Evolutionary conservation across 2,888 invertebrate genomes (phyloP).

Genomic region (Microctonus hyperodae): DNA sequence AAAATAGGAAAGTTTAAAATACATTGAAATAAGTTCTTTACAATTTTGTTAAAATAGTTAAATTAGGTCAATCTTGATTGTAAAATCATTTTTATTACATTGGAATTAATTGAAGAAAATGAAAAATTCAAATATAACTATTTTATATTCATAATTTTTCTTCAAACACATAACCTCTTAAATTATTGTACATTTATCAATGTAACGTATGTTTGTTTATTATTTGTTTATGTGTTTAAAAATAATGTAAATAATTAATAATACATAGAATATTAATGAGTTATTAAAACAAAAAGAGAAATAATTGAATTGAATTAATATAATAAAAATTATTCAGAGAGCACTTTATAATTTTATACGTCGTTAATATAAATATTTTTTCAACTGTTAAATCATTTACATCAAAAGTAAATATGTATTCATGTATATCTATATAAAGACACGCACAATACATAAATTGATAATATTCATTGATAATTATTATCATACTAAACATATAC

Average conservation of each 20-base stretch:
- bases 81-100: background rate
- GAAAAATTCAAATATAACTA: background rate
- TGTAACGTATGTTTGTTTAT: background rate
- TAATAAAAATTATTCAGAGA: background rate
- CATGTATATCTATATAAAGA: no score
- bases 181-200: no score
- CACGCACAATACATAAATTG: conserved; percentile 1
- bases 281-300: background rate
- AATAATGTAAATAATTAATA: background rate
- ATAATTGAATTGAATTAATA: background rate
- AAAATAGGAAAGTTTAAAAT: conserved; percentile 19
- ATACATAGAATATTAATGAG: background rate
- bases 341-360: background rate
- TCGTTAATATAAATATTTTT: conserved; percentile 34
- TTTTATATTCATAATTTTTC: background rate
- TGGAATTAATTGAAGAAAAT: background rate
- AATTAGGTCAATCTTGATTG: background rate
- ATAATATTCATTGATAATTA: background rate
- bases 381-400: background rate
- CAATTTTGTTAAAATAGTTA: background rate
- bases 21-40: conserved; percentile 7
- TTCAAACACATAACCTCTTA: no score
- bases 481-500: background rate
- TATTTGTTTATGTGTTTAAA: background rate
- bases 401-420: background rate